A percentile compares a stretch with the other conserved stretches of the same genome.
phyloP scores from a whole-genome alignment of 2,888 invertebrate species.

The Chrysina gloriosa region DNA sequence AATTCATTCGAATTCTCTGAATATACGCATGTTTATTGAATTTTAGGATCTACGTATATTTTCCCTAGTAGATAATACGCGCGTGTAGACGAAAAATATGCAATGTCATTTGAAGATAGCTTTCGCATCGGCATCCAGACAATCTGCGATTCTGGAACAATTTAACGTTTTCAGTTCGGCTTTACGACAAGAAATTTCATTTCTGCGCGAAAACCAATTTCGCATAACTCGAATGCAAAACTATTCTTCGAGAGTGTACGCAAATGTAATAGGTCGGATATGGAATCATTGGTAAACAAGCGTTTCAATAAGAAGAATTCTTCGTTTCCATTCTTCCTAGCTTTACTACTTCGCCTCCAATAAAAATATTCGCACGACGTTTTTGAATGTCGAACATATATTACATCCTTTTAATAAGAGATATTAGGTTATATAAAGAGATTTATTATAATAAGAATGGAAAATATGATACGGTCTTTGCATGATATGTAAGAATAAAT shows the following conservation, averaged over 20 bases:
- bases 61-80: too few species aligned
- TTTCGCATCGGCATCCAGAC: background rate
- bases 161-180: background rate
- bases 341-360: constrained; percentile 1
- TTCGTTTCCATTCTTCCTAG: constrained; percentile 5
- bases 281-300: constrained; percentile 33
- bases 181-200: constrained; percentile 12
- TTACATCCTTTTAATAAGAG: too few species aligned
- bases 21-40: too few species aligned
- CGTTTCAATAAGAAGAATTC: constrained; percentile 26
- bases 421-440: too few species aligned
- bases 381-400: too few species aligned
- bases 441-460: too few species aligned
- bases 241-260: constrained; percentile 1
- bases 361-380: constrained; percentile 28
- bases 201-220: constrained; percentile 6
- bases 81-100: background rate
- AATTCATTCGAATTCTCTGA: too few species aligned
- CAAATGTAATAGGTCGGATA: constrained; percentile 25
- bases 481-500: too few species aligned
- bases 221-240: constrained; percentile 24
- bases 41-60: too few species aligned
- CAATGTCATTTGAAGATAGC: background rate
- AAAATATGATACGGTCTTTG: too few species aligned
- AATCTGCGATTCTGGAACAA: background rate